phyloP scores from a whole-genome alignment of 2,113 vertebrate genomes.

The Sander vitreus region DNA sequence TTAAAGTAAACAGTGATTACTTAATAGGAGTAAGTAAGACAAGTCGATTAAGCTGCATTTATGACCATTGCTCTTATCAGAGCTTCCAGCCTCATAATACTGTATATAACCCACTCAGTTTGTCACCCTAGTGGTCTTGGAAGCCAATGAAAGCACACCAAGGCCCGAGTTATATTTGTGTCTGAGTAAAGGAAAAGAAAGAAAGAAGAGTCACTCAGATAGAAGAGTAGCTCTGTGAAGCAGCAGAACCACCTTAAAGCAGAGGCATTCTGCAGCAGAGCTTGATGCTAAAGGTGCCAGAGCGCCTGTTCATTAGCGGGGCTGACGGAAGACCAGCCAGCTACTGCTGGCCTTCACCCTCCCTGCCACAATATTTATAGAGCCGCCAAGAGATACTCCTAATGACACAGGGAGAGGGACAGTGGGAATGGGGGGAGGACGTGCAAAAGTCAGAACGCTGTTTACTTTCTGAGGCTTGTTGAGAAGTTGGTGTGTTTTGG shows the following conservation, averaged over 20 bases:
- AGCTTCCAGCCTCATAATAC: background rate
- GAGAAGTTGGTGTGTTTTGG: constrained; percentile 61
- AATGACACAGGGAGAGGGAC: constrained; percentile 76
- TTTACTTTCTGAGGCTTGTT: constrained; percentile 69
- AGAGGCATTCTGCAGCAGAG: constrained; percentile 63
- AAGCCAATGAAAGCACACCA: constrained; percentile 29
- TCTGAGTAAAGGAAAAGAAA: constrained; percentile 11
- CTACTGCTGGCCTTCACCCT: constrained; percentile 80
- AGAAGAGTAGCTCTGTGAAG: constrained; percentile 55
- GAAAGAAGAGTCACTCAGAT: constrained; percentile 37
- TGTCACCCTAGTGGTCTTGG: constrained; percentile 24
- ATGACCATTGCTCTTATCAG: background rate
- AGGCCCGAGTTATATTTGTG: constrained; percentile 29
- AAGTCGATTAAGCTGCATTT: background rate
- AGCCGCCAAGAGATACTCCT: constrained; percentile 77
- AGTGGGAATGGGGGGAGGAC: constrained; percentile 38
- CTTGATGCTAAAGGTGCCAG: constrained; percentile 78
- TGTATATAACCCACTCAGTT: background rate
- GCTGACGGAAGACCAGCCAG: constrained; percentile 77
- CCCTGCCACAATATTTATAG: constrained; percentile 82
- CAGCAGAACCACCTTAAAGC: constrained; percentile 59
- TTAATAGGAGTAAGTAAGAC: constrained; percentile 1
- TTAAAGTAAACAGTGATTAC: constrained; percentile 2
- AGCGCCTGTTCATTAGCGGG: constrained; percentile 80
- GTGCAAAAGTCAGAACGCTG: constrained; percentile 68